phyloP scores from a whole-genome alignment of 2,888 invertebrate species.

The Platycheirus albimanus region DNA sequence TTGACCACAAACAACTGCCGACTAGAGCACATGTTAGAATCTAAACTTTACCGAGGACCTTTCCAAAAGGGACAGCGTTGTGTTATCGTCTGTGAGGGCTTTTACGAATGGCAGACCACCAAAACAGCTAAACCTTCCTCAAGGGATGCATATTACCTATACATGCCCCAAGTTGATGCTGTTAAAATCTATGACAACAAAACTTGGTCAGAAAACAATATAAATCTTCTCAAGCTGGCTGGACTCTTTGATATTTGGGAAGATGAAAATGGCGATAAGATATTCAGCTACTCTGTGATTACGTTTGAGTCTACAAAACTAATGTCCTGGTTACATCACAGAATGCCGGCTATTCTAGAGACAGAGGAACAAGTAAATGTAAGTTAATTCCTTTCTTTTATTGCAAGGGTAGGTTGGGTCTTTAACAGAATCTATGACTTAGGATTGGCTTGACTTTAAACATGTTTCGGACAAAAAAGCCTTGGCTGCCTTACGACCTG shows the following conservation, averaged over 20 bases:
- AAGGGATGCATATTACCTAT: conserved; percentile 90
- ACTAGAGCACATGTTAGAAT: conserved; percentile 87
- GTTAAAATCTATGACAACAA: conserved; percentile 84
- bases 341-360: conserved; percentile 91
- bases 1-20: conserved; percentile 91
- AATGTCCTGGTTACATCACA: conserved; percentile 89
- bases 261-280: conserved; percentile 84
- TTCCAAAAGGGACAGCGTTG: conserved; percentile 89
- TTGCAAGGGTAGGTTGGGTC: too few relatives aligned
- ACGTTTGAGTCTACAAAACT: conserved; percentile 89
- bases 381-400: conserved; percentile 43
- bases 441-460: conserved; percentile 88
- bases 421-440: conserved; percentile 36
- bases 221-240: conserved; percentile 88
- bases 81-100: conserved; percentile 91
- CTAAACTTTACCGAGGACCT: conserved; percentile 87
- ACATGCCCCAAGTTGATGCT: conserved; percentile 85
- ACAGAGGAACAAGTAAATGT: conserved; percentile 87
- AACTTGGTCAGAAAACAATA: conserved; percentile 84
- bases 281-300: conserved; percentile 90
- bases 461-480: conserved; percentile 83
- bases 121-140: conserved; percentile 85
- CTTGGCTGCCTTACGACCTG: conserved; percentile 83
- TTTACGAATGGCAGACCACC: conserved; percentile 92
- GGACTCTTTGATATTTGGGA: conserved; percentile 90